Conservation (phyloP, 2,113 vertebrate species). For the Aegithalos caudatus region DNA sequence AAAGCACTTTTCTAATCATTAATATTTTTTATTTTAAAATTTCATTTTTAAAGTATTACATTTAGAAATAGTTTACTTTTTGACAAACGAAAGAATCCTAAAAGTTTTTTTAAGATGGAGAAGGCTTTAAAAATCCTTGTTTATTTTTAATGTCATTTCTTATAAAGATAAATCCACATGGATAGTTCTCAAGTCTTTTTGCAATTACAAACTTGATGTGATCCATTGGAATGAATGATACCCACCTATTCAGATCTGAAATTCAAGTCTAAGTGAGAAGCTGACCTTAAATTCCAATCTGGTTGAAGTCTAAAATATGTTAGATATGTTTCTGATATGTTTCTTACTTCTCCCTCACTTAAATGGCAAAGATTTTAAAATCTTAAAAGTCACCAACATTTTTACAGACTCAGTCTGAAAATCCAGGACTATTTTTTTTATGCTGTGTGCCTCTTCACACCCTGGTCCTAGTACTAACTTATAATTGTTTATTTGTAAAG, state of each 20-base stretch:
- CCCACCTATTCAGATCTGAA: not conserved
- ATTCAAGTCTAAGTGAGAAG: not conserved
- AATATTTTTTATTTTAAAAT: not conserved
- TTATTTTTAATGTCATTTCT: not conserved
- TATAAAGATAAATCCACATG: not conserved
- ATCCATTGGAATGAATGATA: not conserved
- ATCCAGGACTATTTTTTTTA: not conserved
- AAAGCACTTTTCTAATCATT: not conserved
- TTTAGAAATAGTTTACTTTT: not conserved
- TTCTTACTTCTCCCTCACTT: not conserved
- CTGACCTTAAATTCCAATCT: not conserved
- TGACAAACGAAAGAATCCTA: not conserved
- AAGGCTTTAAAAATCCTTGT: not conserved
- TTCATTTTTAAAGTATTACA: no score
- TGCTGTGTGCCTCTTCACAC: not conserved
- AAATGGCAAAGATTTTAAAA: not conserved
- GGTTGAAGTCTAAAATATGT: not conserved
- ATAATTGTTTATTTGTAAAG: not conserved
- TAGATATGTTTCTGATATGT: no score
- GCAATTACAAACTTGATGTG: not conserved
- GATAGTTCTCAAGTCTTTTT: not conserved
- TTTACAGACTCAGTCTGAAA: not conserved
- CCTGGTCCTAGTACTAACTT: not conserved
- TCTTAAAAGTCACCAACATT: not conserved
- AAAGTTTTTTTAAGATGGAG: not conserved